Evolutionary conservation across 2,888 invertebrate species (phyloP), one percentile per base, ranked within the genome.

Genomic region (Siphonodentalium dalli): DNA sequence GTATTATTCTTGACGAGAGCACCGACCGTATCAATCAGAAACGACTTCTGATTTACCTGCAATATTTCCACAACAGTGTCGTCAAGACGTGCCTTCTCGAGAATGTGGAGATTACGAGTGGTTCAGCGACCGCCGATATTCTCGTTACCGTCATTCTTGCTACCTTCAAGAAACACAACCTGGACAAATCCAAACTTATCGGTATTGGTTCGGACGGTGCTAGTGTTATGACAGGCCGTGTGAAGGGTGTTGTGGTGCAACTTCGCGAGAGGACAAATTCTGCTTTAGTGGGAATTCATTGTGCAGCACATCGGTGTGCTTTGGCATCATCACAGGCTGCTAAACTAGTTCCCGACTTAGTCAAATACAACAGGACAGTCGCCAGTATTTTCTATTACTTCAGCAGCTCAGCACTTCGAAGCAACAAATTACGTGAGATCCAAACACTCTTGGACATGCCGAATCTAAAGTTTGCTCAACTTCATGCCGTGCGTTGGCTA

Each of bases 381-480:
- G n/a, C 35, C 5, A 50, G 27, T 31, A 31, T 52, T 1, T 55
- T 55, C 29, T 24, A 38, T 7, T 59, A 59, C 23, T 55, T 55
- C 24, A 15, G 41, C 15, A 52, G 48, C 28, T 55, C 54, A 11
- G 49, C 58, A 8, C 45, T 55, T 13, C 26, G 54, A 31, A 42
- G 51, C 15, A 58, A 61, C 39, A 51, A 39, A 37, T 34, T 64
- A 13, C 20, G 44, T 26, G 53, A 39, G 21, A 57, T 61, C 8
- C 58, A 58, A 26, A 20, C n/a, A 2, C 13, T 56, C 3, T 28
- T 61, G n/a, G 27, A 58, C n/a, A 31, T 58, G 7, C 63, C 58
- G 20, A 3, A 35, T n/a, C 35, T 54, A 5, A 42, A 42, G 42
- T 42, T 28, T 42, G 42, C 28, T n/a, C n/a, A 42, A 29, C 28